Evolutionary conservation across 2,113 vertebrate species (phyloP), one percentile per base, ranked within the genome.

Genomic region (Furnarius figulus): DNA sequence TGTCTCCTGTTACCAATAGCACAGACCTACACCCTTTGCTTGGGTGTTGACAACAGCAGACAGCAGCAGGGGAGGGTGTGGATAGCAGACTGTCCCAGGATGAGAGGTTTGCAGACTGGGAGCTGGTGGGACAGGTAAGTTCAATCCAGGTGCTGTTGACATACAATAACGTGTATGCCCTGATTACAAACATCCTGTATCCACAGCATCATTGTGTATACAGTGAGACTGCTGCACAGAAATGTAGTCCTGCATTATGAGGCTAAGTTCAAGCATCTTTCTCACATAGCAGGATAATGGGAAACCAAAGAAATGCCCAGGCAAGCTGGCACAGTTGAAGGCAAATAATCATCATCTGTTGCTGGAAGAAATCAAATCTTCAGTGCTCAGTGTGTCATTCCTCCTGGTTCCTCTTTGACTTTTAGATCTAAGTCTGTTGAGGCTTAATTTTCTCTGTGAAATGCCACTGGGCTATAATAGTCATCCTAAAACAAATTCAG

Each of bases 341-440:
- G 4, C 35, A 4, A 42, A 25, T 37, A 13, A 46, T 62, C n/a
- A 65, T 1, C 17, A 53, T 31, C 31, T 2, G 0, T 23, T 6
- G 7, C 28, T 49, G 63, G 50, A 61, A 85, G 35, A 62, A 85
- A 55, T 5, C 23, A 80, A 37, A 65, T 5, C 39, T 65, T 5
- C 37, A 46, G 30, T 35, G 16, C 55, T 68, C 49, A 66, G 27
- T 23, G 4, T 23, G 3, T 18, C 37, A 53, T n/a, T 55, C 33
- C 47, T 55, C 18, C 33, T 78, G 33, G 18, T 33, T 83, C 12
- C 72, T 52, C 22, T 68, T 50, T 62, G 49, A 46, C 30, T 74
- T 74, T 68, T 9, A 46, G 13, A 20, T 27, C 14, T 15, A n/a
- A 44, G 14, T 23, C 17, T n/a, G 16, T 9, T 20, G 28, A 83